Evolutionary conservation across 2,888 invertebrate species (phyloP).

Genomic region (Hemicrepidius hirtus): DNA sequence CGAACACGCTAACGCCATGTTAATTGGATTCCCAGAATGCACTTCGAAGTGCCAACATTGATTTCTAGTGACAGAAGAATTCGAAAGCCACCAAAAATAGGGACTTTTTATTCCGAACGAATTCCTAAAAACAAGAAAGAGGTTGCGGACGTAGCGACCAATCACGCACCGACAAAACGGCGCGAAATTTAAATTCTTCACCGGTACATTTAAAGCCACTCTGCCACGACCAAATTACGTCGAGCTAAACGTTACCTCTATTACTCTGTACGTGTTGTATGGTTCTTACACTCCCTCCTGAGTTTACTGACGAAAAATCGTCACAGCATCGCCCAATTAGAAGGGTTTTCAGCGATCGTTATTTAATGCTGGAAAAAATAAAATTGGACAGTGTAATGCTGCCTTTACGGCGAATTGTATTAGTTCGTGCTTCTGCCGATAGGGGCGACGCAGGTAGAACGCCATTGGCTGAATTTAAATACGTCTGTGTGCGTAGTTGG

Average conservation of each 20-base stretch:
- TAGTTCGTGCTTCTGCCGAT: neutral
- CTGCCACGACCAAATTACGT: too few relatives aligned
- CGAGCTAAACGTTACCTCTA: too few relatives aligned
- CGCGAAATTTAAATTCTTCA: slow-evolving; percentile 18
- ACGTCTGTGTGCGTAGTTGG: slow-evolving; percentile 3
- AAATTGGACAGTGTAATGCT: neutral
- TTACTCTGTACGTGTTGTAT: too few relatives aligned
- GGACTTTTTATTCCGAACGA: slow-evolving; percentile 64
- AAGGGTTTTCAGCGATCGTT: too few relatives aligned
- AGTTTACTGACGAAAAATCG: too few relatives aligned
- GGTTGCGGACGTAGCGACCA: neutral
- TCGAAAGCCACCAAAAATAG: slow-evolving; percentile 70
- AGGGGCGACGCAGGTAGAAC: too few relatives aligned
- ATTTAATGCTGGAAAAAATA: too few relatives aligned
- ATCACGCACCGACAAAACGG: neutral
- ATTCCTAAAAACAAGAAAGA: slow-evolving; percentile 41
- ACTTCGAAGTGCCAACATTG: slow-evolving; percentile 70
- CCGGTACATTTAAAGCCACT: neutral
- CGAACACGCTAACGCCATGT: slow-evolving; percentile 68
- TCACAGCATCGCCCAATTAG: too few relatives aligned
- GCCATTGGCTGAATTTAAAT: too few relatives aligned
- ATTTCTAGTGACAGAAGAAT: slow-evolving; percentile 71
- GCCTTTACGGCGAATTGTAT: neutral
- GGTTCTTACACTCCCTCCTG: too few relatives aligned
- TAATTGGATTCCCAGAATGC: slow-evolving; percentile 66